These are phyloP conservation scores for Vandiemenella viatica DNA, from an alignment of 2,888 invertebrate species.

Conservation along the genomic window DNA sequence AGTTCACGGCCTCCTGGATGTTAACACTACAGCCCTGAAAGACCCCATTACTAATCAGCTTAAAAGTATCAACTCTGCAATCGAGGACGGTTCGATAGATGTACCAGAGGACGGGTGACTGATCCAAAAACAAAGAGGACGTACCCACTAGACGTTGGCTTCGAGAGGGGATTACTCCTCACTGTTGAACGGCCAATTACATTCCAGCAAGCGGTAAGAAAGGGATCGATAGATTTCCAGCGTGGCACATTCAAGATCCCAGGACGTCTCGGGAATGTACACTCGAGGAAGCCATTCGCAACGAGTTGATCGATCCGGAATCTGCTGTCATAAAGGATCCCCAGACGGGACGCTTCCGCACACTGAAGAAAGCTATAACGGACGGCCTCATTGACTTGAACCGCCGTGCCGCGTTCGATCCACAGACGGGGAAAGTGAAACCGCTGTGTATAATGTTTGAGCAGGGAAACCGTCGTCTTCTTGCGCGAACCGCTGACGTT, in stretches of 20 bases:
- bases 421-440: conserved; percentile 44
- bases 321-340: conserved; percentile 67
- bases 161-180: conserved; percentile 59
- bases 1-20: conserved; percentile 52
- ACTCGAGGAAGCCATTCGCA: conserved; percentile 68
- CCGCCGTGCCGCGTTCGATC: conserved; percentile 56
- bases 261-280: conserved; percentile 49
- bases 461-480: conserved; percentile 55
- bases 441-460: conserved; percentile 61
- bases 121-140: conserved; percentile 65
- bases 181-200: conserved; percentile 58
- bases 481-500: conserved; percentile 61
- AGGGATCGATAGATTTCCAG: conserved; percentile 25
- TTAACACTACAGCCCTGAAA: conserved; percentile 58
- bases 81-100: conserved; percentile 66
- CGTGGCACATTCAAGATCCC: conserved; percentile 26
- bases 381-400: conserved; percentile 52
- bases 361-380: conserved; percentile 46
- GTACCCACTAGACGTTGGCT: conserved; percentile 61
- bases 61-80: conserved; percentile 53
- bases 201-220: conserved; percentile 27
- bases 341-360: conserved; percentile 56
- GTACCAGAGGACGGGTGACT: conserved; percentile 53
- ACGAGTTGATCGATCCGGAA: conserved; percentile 61
- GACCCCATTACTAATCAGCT: conserved; percentile 54